Base-by-base conservation (phyloP, 2,797 vertebrate genomes). In the Amazona finschi region DNA sequence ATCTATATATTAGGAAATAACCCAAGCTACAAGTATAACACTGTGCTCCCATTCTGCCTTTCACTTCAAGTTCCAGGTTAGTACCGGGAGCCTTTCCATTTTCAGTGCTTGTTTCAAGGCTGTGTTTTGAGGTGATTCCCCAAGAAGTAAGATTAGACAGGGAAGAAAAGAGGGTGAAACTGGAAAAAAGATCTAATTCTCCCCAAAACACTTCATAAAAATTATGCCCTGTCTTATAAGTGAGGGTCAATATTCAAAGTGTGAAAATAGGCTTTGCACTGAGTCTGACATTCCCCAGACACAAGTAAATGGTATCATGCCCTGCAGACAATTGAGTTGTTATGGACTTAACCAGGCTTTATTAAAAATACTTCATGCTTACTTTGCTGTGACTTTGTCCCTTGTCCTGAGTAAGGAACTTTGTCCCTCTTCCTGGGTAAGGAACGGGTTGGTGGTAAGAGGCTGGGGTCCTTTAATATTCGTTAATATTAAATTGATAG, bases 401-500 rank as follows among this genome's bases (percentile, higher is more conserved):
- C 47, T 49, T 49, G 24, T 25, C 47, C 8, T 49, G 47, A 49
- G 47, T 49, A 49, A 49, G 47, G 47, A 49, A 25, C 47, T 49
- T 49, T 76, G 81, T 72, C 75, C 64, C 67, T 94, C 92, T 67
- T 82, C 75, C 82, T 94, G 67, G 76, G 43, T 60, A 76, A 91
- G 47, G 80, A 94, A 78, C 12, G 78, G 30, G 57, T 30, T 92
- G 65, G 41, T 84, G 52, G 65, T 64, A 77, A 80, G 22, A 87
- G 36, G 46, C 46, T 82, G 50, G 27, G 91, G 64, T 15, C n/a
- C n/a, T 85, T 89, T 87, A 55, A 82, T 73, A 85, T 73, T 94
- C 50, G 92, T 89, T 47, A 91, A 89, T 93, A 93, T 90, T 84
- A 90, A 92, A 87, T 92, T 93, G 92, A 84, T 41, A 92, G 41